phyloP scores from a whole-genome alignment of 2,888 invertebrate genomes.

The Stenotaenia linearis region DNA sequence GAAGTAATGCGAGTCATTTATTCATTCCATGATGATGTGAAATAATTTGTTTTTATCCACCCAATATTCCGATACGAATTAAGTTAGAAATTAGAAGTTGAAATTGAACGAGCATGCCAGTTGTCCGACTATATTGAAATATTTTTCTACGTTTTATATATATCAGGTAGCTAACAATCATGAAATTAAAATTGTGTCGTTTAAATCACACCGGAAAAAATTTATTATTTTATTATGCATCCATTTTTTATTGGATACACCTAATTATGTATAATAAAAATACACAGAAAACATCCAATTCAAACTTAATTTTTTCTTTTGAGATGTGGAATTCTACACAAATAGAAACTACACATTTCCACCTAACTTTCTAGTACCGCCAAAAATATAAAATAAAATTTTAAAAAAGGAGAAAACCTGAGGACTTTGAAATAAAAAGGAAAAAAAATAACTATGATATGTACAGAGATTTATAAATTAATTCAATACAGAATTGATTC shows the following conservation, averaged over 20 bases:
- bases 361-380: background rate
- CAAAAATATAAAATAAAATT: no score
- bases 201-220: constrained; percentile 21
- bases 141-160: no score
- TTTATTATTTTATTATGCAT: constrained; percentile 4
- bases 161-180: background rate
- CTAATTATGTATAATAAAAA: constrained; percentile 6
- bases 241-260: background rate
- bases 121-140: no score
- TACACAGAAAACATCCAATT: constrained; percentile 10
- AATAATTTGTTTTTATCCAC: no score
- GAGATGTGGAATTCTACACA: background rate
- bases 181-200: background rate
- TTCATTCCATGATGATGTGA: no score
- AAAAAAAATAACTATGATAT: background rate
- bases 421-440: background rate
- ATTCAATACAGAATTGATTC: background rate
- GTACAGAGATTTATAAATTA: constrained; percentile 11
- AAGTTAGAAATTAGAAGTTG: no score
- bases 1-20: no score
- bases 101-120: no score
- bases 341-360: background rate
- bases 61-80: no score
- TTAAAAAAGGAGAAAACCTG: background rate
- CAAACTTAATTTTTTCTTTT: background rate